A percentile compares a stretch with the other conserved stretches of the same genome.
Evolutionary conservation across 2,797 vertebrate genomes (phyloP).

Genomic region (Dendrocincla tyrannina): DNA sequence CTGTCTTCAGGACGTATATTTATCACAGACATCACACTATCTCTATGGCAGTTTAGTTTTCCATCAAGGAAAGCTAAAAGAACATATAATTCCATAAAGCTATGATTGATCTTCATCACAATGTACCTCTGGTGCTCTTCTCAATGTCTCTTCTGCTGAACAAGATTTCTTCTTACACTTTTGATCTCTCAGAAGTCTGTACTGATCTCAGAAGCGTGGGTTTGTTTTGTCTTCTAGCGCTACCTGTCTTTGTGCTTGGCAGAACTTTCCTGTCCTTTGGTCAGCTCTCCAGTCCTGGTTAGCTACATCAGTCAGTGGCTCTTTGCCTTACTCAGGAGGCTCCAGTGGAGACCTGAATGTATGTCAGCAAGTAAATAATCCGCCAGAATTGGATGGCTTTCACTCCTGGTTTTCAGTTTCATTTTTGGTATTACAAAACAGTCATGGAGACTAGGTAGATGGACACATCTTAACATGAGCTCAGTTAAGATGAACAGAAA

Average conservation of each 20-base stretch:
- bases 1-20: slow-evolving; percentile 60
- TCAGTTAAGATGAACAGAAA: not conserved
- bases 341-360: not conserved
- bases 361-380: not conserved
- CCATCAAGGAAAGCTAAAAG: slow-evolving; percentile 38
- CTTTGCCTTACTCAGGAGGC: not conserved
- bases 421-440: not conserved
- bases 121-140: slow-evolving; percentile 20
- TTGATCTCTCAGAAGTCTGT: slow-evolving; percentile 30
- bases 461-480: not conserved
- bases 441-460: not conserved
- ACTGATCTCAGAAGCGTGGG: not conserved
- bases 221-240: not conserved
- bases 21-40: slow-evolving; percentile 41
- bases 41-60: slow-evolving; percentile 41
- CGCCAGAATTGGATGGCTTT: not conserved
- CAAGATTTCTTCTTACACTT: slow-evolving; percentile 29
- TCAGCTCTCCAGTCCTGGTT: not conserved
- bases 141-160: not conserved
- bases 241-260: not conserved
- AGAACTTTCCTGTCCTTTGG: not conserved
- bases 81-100: slow-evolving; percentile 20
- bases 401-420: not conserved
- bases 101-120: slow-evolving; percentile 30
- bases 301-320: not conserved